Evolutionary conservation across 2,888 invertebrate species (phyloP), one percentile per base, ranked within the genome.

Genomic region (Stenotaenia linearis): DNA sequence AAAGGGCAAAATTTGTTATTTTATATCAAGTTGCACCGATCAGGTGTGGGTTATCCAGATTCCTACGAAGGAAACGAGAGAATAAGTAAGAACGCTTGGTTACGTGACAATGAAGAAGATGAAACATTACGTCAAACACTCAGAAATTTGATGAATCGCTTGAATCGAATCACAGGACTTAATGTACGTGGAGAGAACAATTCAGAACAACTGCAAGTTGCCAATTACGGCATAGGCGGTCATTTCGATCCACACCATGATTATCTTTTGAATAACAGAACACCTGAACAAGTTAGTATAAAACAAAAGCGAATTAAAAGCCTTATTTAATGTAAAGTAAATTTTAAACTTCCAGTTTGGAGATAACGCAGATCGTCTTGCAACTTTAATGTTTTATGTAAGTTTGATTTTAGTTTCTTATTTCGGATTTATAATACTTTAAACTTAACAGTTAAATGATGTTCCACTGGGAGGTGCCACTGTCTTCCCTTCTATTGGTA

Each of bases 191-290:
- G 80, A 12, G 75, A 81, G 5, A 82, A 83, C 1, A 82, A 84
- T 78, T 82, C 84, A 6, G 85, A 83, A 80, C 82, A 82, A 76
- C 25, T 78, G 61, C 87, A 88, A 85, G 85, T 88, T 75, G 85
- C 86, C 7, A 87, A 87, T 81, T 88, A 88, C 84, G 88, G 88
- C 6, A 84, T 88, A 28, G 88, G 88, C 56, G 88, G 88, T 18
- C 87, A 88, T 81, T 88, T 88, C 83, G 86, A 86, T 80, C 87
- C 87, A 15, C 88, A 88, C 82, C 83, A 83, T 77, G 85, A 85
- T 79, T 83, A 83, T 69, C 80, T 85, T 18, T 82, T 83, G 18
- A 81, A 82, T n/a, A n/a, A n/a, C n/a, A n/a, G n/a, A n/a, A n/a
- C n/a, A n/a, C n/a, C n/a, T n/a, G n/a, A n/a, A n/a, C n/a, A n/a